Conservation (phyloP, 1,140 invertebrate genomes). For the Ruditapes philippinarum region DNA sequence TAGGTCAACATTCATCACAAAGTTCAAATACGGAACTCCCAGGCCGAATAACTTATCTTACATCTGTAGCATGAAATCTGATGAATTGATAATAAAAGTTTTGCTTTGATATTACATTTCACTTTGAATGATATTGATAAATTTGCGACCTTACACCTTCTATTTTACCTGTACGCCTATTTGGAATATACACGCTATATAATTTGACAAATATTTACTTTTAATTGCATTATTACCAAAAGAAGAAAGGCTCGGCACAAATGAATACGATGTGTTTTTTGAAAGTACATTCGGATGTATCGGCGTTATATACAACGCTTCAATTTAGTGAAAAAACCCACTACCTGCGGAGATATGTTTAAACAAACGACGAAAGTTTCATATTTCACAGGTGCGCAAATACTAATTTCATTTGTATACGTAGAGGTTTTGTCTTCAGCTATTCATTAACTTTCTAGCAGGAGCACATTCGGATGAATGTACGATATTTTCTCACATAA, state of each 20-base stretch:
- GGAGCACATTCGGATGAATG: constrained; percentile 5
- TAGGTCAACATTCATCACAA: neutral
- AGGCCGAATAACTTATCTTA: neutral
- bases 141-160: constrained; percentile 20
- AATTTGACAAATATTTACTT: constrained; percentile 62
- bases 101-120: constrained; percentile 18
- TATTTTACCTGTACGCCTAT: neutral
- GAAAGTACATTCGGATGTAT: neutral
- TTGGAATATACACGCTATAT: constrained; percentile 46
- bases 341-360: constrained; percentile 51
- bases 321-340: neutral
- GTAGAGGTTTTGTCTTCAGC: constrained; percentile 31
- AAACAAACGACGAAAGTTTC: constrained; percentile 52
- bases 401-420: constrained; percentile 44
- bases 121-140: constrained; percentile 16
- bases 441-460: constrained; percentile 42
- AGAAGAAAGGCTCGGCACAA: neutral
- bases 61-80: neutral
- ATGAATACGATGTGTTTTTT: constrained; percentile 12
- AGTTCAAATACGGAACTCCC: neutral
- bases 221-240: constrained; percentile 55
- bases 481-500: neutral
- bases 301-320: neutral
- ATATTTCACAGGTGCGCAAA: constrained; percentile 61
- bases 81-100: neutral